Evolutionary conservation across 2,888 invertebrate genomes (phyloP), one percentile per base, ranked within the genome.

Genomic region (Erpobdella octoculata): DNA sequence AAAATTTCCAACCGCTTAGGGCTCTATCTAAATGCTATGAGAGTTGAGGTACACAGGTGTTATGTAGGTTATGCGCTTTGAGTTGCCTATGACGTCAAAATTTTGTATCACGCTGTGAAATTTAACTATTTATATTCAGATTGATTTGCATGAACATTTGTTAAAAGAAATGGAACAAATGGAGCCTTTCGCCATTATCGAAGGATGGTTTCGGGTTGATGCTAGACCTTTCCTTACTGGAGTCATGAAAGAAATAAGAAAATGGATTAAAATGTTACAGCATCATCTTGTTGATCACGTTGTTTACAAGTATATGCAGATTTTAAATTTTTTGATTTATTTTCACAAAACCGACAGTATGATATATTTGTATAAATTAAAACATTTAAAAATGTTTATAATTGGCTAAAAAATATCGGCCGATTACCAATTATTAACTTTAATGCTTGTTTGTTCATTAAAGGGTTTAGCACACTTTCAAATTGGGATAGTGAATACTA

Each of bases 241-340:
- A 21, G 85, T 96, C 25, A 85, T 95, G 6, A 93, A 93, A 80
- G 91, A 90, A 1, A 91, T 93, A 59, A 89, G 93, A 79, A 91
- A 92, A 83, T 96, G 95, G 95, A 91, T 93, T 25, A 90, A 91
- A 78, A 93, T 95, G 92, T 95, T 94, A 81, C 94, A 94, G 83
- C 89, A 91, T 78, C 93, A 95, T 85, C 86, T 96, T 71, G 91
- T 94, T 28, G 89, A 92, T 80, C 90, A 90, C 75, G 94, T 95
- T 0, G 88, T 89, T 66, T 88, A 87, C 78, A 89, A 89, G 87
- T 88, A 53, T 25, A 53, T 9, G 28, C 21, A 12, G 21, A 8
- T 6, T 9, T 25, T 53, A 8, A 9, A 53, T 25, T 53, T 53
- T n/a, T n/a, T 46, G 21, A 46, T 46, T 46, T 3, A 18, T n/a